Base-by-base conservation (phyloP, 2,888 invertebrate species). In the Eubasilissa splendida region DNA sequence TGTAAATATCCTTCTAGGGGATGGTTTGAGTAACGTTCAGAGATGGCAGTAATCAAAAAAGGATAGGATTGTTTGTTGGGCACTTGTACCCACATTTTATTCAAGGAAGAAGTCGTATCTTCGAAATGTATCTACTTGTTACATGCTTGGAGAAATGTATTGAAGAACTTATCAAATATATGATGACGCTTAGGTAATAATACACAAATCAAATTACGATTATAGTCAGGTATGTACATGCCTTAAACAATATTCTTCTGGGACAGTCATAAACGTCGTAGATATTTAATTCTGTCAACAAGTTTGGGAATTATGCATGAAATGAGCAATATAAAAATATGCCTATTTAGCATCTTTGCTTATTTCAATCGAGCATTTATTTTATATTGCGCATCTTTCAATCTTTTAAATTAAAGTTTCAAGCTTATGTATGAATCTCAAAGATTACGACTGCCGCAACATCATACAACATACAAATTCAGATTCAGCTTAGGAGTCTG, bases 1-100 rank as follows among this genome's bases (percentile, higher is more conserved):
- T 73, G 71, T 73, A 73, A 73, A 73, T 73, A 73, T 73, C 12
- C 71, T 33, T 73, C 56, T 33, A 73, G 56, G 71, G 22, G 71
- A 56, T 11, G 12, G 71, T 73, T 73, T 73, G 71, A 73, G 7
- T 73, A 73, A 73, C 71, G 56, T 56, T 53, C 71, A 56, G 58
- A 11, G 2, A n/a, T 33, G 71, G 56, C 56, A n/a, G 65, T 65
- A 42, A 65, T 65, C 31, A 33, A 65, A 42, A 65, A 31, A 12
- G 65, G 65, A 33, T 31, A 33, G 65, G 31, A 11, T 65, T 31
- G 9, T 42, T 65, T 31, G 4, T 58, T 42, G 42, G 42, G 42
- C 2, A 42, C 7, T 42, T 42, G 42, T 42, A 42, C 42, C 42
- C 42, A 42, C 42, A 42, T 42, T 42, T 33, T 63, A 63, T 63